phyloP scores from a whole-genome alignment of 1,140 invertebrate genomes.

The Achroia grisella region DNA sequence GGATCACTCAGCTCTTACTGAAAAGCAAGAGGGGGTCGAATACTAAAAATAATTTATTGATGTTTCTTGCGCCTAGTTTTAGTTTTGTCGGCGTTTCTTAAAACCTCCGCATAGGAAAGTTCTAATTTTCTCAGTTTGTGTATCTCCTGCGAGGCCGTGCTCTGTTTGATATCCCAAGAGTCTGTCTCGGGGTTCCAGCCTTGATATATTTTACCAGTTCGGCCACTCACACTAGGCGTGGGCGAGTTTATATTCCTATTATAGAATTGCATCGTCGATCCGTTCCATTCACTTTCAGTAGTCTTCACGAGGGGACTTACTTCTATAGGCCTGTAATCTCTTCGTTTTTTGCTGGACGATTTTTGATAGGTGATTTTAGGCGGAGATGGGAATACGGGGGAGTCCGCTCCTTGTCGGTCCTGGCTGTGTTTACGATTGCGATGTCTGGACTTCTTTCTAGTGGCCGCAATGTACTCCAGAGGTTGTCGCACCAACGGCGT shows the following conservation, averaged over 20 bases:
- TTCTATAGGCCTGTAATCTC: slow-evolving; percentile 72
- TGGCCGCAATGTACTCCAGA: slow-evolving; percentile 78
- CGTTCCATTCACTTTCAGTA: slow-evolving; percentile 75
- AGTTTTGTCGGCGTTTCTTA: slow-evolving; percentile 79
- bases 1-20: slow-evolving; percentile 52
- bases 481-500: slow-evolving; percentile 78
- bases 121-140: slow-evolving; percentile 86
- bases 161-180: slow-evolving; percentile 78
- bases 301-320: slow-evolving; percentile 57
- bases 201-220: slow-evolving; percentile 66
- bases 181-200: slow-evolving; percentile 70
- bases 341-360: slow-evolving; percentile 72
- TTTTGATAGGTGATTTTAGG: slow-evolving; percentile 75
- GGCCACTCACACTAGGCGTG: slow-evolving; percentile 66
- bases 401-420: slow-evolving; percentile 76
- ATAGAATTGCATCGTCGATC: slow-evolving; percentile 78
- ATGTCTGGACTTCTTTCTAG: slow-evolving; percentile 78
- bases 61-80: slow-evolving; percentile 68
- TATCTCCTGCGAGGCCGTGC: slow-evolving; percentile 85
- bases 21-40: slow-evolving; percentile 47
- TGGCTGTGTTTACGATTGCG: slow-evolving; percentile 75
- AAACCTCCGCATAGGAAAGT: slow-evolving; percentile 87
- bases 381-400: slow-evolving; percentile 75
- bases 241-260: slow-evolving; percentile 75
- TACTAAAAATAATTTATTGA: slow-evolving; percentile 56